Percentiles rank a stretch among this genome's conserved stretches.
Evolutionary conservation across 2,888 invertebrate genomes (phyloP).

Genomic region (Drosophila affinis): DNA sequence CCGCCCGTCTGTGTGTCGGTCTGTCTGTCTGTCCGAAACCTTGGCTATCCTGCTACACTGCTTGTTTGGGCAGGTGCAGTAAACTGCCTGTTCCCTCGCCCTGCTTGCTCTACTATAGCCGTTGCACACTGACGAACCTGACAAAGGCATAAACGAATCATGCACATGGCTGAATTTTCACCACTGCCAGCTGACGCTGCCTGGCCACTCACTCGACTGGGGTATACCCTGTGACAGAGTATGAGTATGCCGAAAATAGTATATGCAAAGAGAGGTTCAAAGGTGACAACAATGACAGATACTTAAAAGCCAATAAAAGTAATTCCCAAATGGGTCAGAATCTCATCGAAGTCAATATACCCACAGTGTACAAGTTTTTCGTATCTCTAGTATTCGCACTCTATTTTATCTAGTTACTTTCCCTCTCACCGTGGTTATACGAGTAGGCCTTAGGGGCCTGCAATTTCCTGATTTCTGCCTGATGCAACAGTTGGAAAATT

Average conservation of each 20-base stretch:
- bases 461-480: constrained; percentile 21
- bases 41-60: constrained; percentile 3
- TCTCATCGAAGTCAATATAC: not conserved
- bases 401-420: constrained; percentile 12
- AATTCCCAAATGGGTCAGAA: too few relatives aligned
- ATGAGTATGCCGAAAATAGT: not conserved
- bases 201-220: constrained; percentile 2
- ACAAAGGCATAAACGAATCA: constrained; percentile 83
- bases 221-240: not conserved
- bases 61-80: constrained; percentile 41
- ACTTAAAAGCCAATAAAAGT: not conserved
- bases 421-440: not conserved
- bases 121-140: constrained; percentile 60
- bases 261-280: not conserved
- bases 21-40: not conserved
- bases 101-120: constrained; percentile 1
- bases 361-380: not conserved
- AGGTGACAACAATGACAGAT: not conserved
- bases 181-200: constrained; percentile 11
- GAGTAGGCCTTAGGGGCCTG: constrained; percentile 18
- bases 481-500: constrained; percentile 75
- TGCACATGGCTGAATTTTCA: constrained; percentile 79
- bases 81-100: not conserved
- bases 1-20: not conserved
- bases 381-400: not conserved